These are phyloP conservation scores for Enteromius paludinosus DNA, from an alignment of 2,797 vertebrate genomes.

Conservation along the genomic window DNA sequence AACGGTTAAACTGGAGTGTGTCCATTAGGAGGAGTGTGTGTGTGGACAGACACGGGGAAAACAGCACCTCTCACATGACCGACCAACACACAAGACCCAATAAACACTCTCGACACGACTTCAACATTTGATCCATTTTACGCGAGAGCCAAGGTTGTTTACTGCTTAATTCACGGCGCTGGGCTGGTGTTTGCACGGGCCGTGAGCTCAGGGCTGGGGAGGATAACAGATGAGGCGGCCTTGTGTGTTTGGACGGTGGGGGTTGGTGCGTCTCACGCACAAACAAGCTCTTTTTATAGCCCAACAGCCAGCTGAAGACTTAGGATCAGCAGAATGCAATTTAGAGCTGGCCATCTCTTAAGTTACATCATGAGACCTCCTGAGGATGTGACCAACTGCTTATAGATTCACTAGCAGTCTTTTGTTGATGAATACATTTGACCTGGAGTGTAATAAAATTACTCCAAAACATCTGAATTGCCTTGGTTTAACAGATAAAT, in stretches of 20 bases:
- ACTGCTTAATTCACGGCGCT: constrained; percentile 29
- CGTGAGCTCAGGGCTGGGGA: constrained; percentile 33
- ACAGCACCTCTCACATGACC: constrained; percentile 51
- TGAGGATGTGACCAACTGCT: constrained; percentile 23
- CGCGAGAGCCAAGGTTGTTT: constrained; percentile 35
- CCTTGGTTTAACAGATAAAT: not conserved
- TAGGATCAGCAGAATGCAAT: constrained; percentile 59
- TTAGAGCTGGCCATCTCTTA: constrained; percentile 56
- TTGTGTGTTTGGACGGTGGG: constrained; percentile 23
- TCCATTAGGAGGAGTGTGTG: constrained; percentile 28
- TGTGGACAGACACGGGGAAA: constrained; percentile 35
- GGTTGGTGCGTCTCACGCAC: constrained; percentile 47
- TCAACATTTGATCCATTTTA: constrained; percentile 47
- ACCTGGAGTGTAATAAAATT: not conserved
- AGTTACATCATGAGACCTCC: constrained; percentile 62
- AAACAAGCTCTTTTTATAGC: constrained; percentile 66
- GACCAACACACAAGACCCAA: constrained; percentile 39
- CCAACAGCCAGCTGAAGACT: constrained; percentile 55
- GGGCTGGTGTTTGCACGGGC: constrained; percentile 31
- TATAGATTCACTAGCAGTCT: constrained; percentile 15
- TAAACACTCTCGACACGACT: constrained; percentile 41
- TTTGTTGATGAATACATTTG: constrained; percentile 31
- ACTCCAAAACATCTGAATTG: not conserved
- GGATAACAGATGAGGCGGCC: constrained; percentile 30
- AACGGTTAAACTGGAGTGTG: constrained; percentile 62